These are phyloP conservation scores for Elanoides forficatus DNA, from an alignment of 2,113 vertebrate species.

Conservation along the genomic window DNA sequence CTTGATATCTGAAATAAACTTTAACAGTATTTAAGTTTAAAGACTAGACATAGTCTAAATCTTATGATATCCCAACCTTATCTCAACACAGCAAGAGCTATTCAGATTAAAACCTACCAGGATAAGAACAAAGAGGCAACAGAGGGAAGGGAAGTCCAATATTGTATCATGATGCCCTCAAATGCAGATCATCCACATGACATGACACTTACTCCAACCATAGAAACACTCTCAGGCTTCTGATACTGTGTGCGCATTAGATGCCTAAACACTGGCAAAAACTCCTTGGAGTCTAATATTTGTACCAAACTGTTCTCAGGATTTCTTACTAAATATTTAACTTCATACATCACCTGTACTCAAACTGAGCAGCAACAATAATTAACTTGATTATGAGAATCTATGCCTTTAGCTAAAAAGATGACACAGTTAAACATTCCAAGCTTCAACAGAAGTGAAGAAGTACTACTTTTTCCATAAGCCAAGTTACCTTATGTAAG, in stretches of 20 bases:
- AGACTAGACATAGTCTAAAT: neutral
- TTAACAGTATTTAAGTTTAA: neutral
- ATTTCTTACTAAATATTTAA: neutral
- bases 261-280: neutral
- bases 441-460: neutral
- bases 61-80: neutral
- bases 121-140: neutral
- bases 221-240: neutral
- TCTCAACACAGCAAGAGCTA: neutral
- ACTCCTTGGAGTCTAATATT: neutral
- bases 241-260: neutral
- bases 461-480: neutral
- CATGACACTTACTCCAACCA: neutral
- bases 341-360: neutral
- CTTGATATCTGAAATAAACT: neutral
- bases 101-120: neutral
- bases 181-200: neutral
- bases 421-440: neutral
- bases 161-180: neutral
- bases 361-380: neutral
- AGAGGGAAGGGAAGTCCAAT: neutral
- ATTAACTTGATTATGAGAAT: neutral
- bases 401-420: neutral
- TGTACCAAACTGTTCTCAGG: neutral
- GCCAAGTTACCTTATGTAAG: neutral